Percentiles rank a stretch among this genome's conserved stretches.
Conservation (phyloP, 1,140 invertebrate species). For the Nephotettix cincticeps region DNA sequence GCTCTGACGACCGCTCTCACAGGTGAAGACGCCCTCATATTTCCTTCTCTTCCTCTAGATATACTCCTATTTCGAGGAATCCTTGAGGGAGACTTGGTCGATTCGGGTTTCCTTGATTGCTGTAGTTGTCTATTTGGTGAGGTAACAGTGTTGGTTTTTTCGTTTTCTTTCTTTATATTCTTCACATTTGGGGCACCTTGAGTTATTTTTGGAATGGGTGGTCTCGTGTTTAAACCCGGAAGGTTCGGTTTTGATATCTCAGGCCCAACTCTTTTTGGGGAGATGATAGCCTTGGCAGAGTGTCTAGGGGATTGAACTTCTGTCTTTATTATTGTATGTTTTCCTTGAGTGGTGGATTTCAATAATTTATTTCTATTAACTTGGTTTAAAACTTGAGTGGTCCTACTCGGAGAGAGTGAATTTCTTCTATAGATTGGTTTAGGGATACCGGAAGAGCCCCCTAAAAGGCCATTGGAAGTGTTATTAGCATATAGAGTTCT, state of each 20-base stretch:
- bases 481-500: not conserved
- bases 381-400: conserved; percentile 1
- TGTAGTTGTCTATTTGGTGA: conserved; percentile 19
- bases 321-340: not conserved
- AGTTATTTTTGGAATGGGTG: conserved; percentile 23
- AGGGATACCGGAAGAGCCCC: conserved; percentile 17
- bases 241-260: not conserved
- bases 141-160: conserved; percentile 3
- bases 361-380: conserved; percentile 7
- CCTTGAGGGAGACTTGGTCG: not conserved
- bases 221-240: conserved; percentile 19
- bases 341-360: not conserved
- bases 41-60: not conserved
- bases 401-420: conserved; percentile 4
- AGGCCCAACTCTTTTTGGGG: conserved; percentile 14
- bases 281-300: not conserved
- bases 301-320: not conserved
- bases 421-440: conserved; percentile 24
- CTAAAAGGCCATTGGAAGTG: conserved; percentile 26
- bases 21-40: conserved; percentile 17
- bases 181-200: not conserved
- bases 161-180: not conserved
- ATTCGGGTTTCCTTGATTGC: conserved; percentile 7
- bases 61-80: conserved; percentile 5
- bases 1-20: conserved; percentile 12